phyloP scores from a whole-genome alignment of 64 coral and sea anemone genomes.

The Orbicella faveolata region DNA sequence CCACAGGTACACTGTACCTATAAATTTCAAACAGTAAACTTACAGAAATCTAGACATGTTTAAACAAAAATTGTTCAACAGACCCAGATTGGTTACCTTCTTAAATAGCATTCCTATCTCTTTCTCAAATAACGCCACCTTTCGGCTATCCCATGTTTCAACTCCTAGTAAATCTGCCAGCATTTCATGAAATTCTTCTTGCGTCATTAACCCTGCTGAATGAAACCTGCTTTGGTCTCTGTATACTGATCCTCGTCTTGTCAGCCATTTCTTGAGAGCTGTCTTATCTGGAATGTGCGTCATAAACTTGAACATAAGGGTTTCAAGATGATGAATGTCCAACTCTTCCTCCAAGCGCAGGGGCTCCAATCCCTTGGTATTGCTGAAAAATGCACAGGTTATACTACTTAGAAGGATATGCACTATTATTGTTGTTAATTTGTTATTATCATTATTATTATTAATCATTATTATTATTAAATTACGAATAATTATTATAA shows the following conservation, averaged over 20 bases:
- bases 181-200: slow-evolving; percentile 81
- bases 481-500: too few relatives aligned
- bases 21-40: too few relatives aligned
- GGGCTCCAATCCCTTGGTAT: slow-evolving; percentile 74
- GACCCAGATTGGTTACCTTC: slow-evolving; percentile 35
- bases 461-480: too few relatives aligned
- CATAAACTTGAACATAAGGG: slow-evolving; percentile 88
- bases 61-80: background rate
- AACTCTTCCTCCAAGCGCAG: slow-evolving; percentile 85
- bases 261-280: slow-evolving; percentile 74
- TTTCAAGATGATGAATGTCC: slow-evolving; percentile 76
- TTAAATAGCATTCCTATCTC: slow-evolving; percentile 82
- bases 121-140: slow-evolving; percentile 63
- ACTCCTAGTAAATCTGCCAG: slow-evolving; percentile 66
- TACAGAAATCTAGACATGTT: too few relatives aligned
- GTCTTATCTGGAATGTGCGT: slow-evolving; percentile 60
- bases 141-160: slow-evolving; percentile 67
- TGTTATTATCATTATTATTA: too few relatives aligned
- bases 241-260: slow-evolving; percentile 43
- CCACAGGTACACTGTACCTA: too few relatives aligned
- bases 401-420: too few relatives aligned
- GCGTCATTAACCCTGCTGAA: slow-evolving; percentile 73
- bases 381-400: slow-evolving; percentile 20
- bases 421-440: too few relatives aligned
- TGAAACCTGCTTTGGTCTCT: slow-evolving; percentile 22